phyloP scores from a whole-genome alignment of 2,888 invertebrate genomes.

The Perizoma affinitatum region DNA sequence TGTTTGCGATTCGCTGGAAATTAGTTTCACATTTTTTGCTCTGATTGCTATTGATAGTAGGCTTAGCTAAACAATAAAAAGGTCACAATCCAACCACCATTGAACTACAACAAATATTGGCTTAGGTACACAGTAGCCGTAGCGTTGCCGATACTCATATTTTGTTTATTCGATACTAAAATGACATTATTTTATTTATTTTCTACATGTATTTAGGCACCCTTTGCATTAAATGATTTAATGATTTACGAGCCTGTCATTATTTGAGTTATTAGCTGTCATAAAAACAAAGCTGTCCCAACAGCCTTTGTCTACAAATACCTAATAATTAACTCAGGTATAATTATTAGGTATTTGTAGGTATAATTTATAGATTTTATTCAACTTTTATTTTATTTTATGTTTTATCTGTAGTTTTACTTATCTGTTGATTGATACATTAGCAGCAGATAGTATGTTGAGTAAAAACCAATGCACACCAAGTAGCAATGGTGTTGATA shows the following conservation, averaged over 20 bases:
- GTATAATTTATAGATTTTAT: constrained; percentile 4
- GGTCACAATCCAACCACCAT: not conserved
- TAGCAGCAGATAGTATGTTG: too few species aligned
- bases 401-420: too few species aligned
- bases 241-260: constrained; percentile 11
- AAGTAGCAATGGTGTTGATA: too few species aligned
- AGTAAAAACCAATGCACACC: too few species aligned
- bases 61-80: constrained; percentile 15
- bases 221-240: constrained; percentile 14
- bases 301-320: constrained; percentile 2
- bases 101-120: constrained; percentile 14
- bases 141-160: not conserved
- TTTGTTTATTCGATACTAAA: constrained; percentile 7
- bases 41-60: not conserved
- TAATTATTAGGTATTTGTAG: too few species aligned
- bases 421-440: too few species aligned
- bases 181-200: constrained; percentile 1
- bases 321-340: too few species aligned
- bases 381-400: not conserved
- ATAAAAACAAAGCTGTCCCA: constrained; percentile 52
- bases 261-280: constrained; percentile 44
- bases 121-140: constrained; percentile 14
- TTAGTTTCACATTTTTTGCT: constrained; percentile 1
- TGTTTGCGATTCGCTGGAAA: not conserved
- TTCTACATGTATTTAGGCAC: constrained; percentile 6